These are phyloP conservation scores for Melieria picta DNA, from an alignment of 2,888 invertebrate species.

Conservation along the genomic window DNA sequence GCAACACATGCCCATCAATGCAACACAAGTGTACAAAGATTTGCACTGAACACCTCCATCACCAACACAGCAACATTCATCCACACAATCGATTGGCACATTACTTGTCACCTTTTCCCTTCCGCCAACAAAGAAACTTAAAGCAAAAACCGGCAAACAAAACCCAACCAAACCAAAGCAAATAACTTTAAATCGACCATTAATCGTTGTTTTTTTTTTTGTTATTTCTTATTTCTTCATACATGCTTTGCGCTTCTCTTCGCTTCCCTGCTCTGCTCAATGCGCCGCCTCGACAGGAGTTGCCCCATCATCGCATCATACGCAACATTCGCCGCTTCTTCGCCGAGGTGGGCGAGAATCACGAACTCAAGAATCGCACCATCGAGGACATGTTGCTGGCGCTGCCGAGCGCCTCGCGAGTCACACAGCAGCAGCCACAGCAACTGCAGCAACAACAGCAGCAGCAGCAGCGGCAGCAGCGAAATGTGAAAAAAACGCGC, in stretches of 20 bases:
- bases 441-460: too few relatives aligned
- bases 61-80: too few relatives aligned
- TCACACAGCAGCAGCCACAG: background rate
- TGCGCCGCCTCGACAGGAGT: constrained; percentile 63
- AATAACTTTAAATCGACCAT: constrained; percentile 5
- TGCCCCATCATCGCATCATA: constrained; percentile 73
- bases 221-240: constrained; percentile 34
- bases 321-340: constrained; percentile 69
- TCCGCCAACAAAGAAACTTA: background rate
- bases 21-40: too few relatives aligned
- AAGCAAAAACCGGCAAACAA: background rate
- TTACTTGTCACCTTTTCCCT: too few relatives aligned
- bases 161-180: background rate
- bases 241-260: constrained; percentile 11
- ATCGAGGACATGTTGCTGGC: constrained; percentile 65
- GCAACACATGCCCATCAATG: constrained; percentile 25
- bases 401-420: constrained; percentile 58
- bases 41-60: too few relatives aligned
- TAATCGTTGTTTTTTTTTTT: background rate
- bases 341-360: constrained; percentile 63
- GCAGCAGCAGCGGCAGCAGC: too few relatives aligned
- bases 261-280: background rate
- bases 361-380: constrained; percentile 60
- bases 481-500: too few relatives aligned
- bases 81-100: too few relatives aligned